Percentiles rank a stretch among this genome's conserved stretches.
Conservation (phyloP, 1,140 invertebrate species). For the Antheraea pernyi region DNA sequence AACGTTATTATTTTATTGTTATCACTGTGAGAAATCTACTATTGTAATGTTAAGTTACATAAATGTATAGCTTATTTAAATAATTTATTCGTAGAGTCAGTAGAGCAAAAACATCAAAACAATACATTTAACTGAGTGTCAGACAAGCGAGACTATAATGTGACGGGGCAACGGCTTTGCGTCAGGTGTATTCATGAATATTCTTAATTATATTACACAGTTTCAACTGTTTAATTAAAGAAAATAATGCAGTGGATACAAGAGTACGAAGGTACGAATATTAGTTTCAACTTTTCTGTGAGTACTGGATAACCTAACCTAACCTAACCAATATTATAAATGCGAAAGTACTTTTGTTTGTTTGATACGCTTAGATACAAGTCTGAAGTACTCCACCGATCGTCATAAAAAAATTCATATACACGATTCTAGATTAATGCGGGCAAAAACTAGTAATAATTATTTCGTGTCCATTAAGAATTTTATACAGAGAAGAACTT, state of each 20-base stretch:
- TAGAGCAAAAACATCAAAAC: slow-evolving; percentile 68
- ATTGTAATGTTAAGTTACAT: not conserved
- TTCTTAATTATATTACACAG: slow-evolving; percentile 35
- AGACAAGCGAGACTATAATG: slow-evolving; percentile 41
- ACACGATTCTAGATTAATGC: no score
- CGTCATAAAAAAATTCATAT: no score
- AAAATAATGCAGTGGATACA: not conserved
- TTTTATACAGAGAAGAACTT: no score
- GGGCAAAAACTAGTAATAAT: no score
- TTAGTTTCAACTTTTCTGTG: not conserved
- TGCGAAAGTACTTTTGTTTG: no score
- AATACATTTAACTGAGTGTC: slow-evolving; percentile 23
- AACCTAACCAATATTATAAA: no score
- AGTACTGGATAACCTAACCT: not conserved
- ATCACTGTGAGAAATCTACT: slow-evolving; percentile 34
- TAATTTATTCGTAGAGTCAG: slow-evolving; percentile 59
- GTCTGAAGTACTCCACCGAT: no score
- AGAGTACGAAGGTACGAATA: not conserved
- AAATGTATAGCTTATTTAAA: slow-evolving; percentile 15
- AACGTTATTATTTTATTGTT: not conserved
- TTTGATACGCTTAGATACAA: no score
- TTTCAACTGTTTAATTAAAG: not conserved
- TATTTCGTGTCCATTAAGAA: no score
- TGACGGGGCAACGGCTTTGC: slow-evolving; percentile 34
- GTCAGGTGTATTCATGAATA: slow-evolving; percentile 56